These are phyloP conservation scores for Colistium nudipinnis DNA, from an alignment of 2,113 vertebrate species.

Conservation along the genomic window DNA sequence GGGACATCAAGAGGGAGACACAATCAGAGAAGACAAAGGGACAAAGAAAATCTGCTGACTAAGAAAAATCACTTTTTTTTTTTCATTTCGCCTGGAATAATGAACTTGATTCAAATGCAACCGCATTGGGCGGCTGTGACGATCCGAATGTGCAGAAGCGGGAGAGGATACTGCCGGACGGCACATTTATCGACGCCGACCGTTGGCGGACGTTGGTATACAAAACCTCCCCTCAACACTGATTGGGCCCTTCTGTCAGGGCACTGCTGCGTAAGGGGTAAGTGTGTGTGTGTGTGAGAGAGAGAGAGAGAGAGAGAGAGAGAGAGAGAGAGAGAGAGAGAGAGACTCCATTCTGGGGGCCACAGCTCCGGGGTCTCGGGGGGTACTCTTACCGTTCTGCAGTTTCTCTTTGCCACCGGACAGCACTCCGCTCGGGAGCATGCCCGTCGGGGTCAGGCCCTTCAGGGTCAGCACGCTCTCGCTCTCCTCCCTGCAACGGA, in stretches of 20 bases:
- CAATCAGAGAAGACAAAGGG: slow-evolving; percentile 73
- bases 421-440: slow-evolving; percentile 97
- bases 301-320: not conserved
- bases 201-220: not conserved
- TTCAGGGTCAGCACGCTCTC: slow-evolving; percentile 98
- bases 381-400: slow-evolving; percentile 91
- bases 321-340: no score
- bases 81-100: slow-evolving; percentile 4
- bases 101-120: no score
- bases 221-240: slow-evolving; percentile 24
- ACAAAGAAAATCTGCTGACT: slow-evolving; percentile 42
- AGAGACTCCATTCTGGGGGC: slow-evolving; percentile 15
- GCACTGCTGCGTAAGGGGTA: slow-evolving; percentile 25
- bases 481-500: slow-evolving; percentile 91
- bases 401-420: slow-evolving; percentile 97
- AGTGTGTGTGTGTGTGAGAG: slow-evolving; percentile 14
- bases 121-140: no score
- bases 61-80: slow-evolving; percentile 10
- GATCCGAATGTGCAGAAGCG: not conserved
- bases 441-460: slow-evolving; percentile 96
- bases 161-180: not conserved
- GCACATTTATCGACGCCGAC: slow-evolving; percentile 20
- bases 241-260: slow-evolving; percentile 43
- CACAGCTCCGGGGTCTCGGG: slow-evolving; percentile 8
- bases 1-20: slow-evolving; percentile 62